A percentile compares a stretch with the other conserved stretches of the same genome.
Evolutionary conservation across 2,113 vertebrate genomes (phyloP).

Genomic region (Danio rerio): DNA sequence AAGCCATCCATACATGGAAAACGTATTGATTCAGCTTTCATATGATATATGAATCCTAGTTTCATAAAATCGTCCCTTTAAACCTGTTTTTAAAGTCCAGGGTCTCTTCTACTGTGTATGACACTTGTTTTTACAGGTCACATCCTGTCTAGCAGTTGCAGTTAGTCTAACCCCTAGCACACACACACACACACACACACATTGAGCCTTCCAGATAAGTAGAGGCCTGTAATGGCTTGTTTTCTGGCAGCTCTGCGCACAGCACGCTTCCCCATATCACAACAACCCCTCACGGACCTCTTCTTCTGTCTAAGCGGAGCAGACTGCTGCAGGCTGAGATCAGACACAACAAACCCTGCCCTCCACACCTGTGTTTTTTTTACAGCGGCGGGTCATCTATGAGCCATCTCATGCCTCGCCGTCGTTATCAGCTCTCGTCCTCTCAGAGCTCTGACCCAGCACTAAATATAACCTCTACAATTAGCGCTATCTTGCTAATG

Average conservation of each 20-base stretch:
- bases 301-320: conserved; percentile 26
- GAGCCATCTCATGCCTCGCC: conserved; percentile 54
- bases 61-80: too few species aligned
- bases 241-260: conserved; percentile 33
- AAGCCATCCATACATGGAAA: too few species aligned
- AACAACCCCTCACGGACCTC: conserved; percentile 30
- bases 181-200: conserved; percentile 6
- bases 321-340: conserved; percentile 13
- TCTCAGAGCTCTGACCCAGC: conserved; percentile 61
- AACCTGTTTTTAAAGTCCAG: too few species aligned
- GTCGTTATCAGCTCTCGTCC: conserved; percentile 57
- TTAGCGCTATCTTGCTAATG: conserved; percentile 61
- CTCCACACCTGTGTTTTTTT: conserved; percentile 49
- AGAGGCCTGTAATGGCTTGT: conserved; percentile 39
- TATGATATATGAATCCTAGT: too few species aligned
- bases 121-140: not conserved
- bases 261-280: conserved; percentile 46
- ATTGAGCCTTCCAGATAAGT: not conserved
- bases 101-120: too few species aligned
- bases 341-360: conserved; percentile 36
- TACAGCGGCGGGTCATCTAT: conserved; percentile 52
- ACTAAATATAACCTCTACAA: conserved; percentile 67
- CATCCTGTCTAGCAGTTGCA: not conserved
- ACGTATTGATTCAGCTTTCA: too few species aligned
- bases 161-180: not conserved